A percentile compares a stretch with the other conserved stretches of the same genome.
These are phyloP conservation scores for Pycnonotus jocosus DNA, from an alignment of 2,113 vertebrate species.

Conservation along the genomic window DNA sequence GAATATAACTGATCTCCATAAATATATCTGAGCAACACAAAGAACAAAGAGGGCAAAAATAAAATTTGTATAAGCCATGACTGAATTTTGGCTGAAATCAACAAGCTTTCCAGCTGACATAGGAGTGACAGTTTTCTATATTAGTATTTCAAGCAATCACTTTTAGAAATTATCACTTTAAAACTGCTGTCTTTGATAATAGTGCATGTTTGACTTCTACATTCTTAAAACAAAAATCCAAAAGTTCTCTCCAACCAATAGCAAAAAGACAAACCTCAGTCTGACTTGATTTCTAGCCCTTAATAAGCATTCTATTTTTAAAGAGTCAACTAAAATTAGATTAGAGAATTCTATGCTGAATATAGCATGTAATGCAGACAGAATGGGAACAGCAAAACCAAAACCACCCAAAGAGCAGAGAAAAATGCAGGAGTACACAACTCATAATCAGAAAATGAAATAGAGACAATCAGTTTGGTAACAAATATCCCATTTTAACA, in stretches of 20 bases:
- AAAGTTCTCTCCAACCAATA: neutral
- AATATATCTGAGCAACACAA: neutral
- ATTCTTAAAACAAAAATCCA: neutral
- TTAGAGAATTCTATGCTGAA: neutral
- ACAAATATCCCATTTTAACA: neutral
- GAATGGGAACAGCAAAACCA: conserved; percentile 21
- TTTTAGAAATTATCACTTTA: neutral
- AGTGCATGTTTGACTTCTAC: neutral
- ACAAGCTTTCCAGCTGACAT: neutral
- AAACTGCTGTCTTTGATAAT: neutral
- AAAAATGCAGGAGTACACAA: neutral
- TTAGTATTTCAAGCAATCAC: neutral
- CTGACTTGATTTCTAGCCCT: neutral
- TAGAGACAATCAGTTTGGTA: neutral
- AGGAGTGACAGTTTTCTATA: neutral
- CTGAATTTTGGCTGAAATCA: neutral
- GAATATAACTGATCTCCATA: neutral
- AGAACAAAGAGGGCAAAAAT: neutral
- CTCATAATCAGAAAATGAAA: neutral
- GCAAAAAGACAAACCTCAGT: neutral
- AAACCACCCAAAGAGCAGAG: neutral
- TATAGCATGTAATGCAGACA: conserved; percentile 10
- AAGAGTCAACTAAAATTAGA: conserved; percentile 10
- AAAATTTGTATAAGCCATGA: neutral
- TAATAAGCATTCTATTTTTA: neutral